Conservation (phyloP, 2,113 vertebrate genomes). For the Cephalopterus ornatus region DNA sequence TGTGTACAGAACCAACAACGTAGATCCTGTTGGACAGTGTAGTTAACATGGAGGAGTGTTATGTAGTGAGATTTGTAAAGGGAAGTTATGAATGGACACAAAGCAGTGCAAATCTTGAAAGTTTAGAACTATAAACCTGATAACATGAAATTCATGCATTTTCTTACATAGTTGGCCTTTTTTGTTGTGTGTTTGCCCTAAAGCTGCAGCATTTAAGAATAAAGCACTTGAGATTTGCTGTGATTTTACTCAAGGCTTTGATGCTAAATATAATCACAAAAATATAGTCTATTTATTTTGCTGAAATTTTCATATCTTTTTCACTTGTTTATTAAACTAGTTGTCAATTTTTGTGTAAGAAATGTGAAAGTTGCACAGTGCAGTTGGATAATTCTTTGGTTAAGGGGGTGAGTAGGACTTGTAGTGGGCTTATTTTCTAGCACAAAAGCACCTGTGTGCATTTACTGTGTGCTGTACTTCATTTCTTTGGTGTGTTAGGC, state of each 20-base stretch:
- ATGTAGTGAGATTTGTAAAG: background rate
- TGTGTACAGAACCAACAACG: background rate
- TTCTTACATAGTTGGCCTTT: background rate
- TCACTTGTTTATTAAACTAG: background rate
- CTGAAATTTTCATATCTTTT: background rate
- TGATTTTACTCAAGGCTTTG: background rate
- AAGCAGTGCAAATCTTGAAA: background rate
- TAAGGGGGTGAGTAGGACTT: background rate
- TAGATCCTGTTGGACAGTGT: background rate
- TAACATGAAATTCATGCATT: background rate
- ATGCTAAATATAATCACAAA: background rate
- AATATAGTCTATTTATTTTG: background rate
- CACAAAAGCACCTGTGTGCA: background rate
- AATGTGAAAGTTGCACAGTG: background rate
- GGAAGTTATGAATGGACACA: background rate
- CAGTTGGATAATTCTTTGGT: background rate
- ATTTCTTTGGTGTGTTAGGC: background rate
- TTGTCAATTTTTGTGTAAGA: background rate
- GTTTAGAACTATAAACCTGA: background rate
- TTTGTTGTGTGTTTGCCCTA: background rate
- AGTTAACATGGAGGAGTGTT: background rate
- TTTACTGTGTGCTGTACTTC: background rate
- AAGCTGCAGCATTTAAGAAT: background rate
- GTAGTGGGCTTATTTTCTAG: background rate
- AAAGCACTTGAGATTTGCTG: background rate